Conservation (phyloP, 2,888 invertebrate species). For the Hybos culiciformis region DNA sequence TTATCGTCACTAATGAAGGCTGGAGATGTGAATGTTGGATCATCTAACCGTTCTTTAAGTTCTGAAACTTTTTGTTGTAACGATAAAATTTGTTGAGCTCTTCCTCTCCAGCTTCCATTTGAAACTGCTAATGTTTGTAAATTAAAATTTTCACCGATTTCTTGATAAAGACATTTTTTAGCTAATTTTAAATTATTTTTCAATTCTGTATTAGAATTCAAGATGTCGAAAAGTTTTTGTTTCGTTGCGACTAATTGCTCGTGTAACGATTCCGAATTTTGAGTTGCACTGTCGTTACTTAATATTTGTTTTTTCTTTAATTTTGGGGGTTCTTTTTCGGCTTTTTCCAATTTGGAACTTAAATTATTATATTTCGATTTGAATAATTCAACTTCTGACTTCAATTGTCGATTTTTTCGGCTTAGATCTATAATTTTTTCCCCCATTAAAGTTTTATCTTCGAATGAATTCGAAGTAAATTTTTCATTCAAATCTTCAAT, state of each 20-base stretch:
- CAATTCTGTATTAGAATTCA: conserved; percentile 52
- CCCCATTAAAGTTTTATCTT: conserved; percentile 27
- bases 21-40: not conserved
- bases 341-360: conserved; percentile 20
- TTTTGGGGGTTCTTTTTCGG: conserved; percentile 10
- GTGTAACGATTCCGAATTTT: not conserved
- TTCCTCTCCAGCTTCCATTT: conserved; percentile 56
- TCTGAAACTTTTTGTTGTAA: conserved; percentile 55
- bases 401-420: conserved; percentile 29
- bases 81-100: conserved; percentile 59
- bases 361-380: conserved; percentile 23
- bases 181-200: conserved; percentile 58
- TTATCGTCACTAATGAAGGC: not conserved
- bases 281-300: not conserved
- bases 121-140: conserved; percentile 45
- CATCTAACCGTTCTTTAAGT: conserved; percentile 44
- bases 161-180: conserved; percentile 59
- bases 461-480: conserved; percentile 27
- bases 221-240: conserved; percentile 51
- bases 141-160: conserved; percentile 58
- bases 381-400: conserved; percentile 23
- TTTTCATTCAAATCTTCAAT: conserved; percentile 26
- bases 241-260: not conserved
- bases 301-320: no score
- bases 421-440: conserved; percentile 29